phyloP scores from a whole-genome alignment of 92 coral and sea anemone genomes.

The Actinostola sp. region DNA sequence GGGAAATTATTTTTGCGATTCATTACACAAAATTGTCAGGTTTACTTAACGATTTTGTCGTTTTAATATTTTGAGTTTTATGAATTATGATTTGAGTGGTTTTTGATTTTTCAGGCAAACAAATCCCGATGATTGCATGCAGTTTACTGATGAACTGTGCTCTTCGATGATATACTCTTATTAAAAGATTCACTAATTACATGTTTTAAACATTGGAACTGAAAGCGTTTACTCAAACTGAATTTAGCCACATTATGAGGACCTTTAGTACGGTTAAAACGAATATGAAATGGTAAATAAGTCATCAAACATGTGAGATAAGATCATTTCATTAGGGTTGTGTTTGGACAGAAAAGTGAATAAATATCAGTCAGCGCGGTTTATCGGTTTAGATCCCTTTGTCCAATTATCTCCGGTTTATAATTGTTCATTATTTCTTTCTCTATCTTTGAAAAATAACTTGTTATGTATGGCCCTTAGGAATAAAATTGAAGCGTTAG shows the following conservation, averaged over 20 bases:
- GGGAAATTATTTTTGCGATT: too few relatives aligned
- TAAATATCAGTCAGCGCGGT: constrained; percentile 28
- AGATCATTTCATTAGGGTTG: constrained; percentile 44
- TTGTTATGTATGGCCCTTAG: constrained; percentile 16
- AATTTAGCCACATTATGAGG: too few relatives aligned
- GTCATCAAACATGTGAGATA: constrained; percentile 35
- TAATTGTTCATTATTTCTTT: constrained; percentile 42
- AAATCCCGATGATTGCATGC: neutral
- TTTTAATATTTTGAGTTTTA: too few relatives aligned
- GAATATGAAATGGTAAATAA: constrained; percentile 5
- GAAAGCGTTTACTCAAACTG: too few relatives aligned
- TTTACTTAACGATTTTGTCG: too few relatives aligned
- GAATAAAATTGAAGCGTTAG: constrained; percentile 14
- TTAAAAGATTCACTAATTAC: neutral
- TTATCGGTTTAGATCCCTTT: constrained; percentile 39
- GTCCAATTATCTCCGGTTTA: constrained; percentile 49
- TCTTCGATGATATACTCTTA: constrained; percentile 5
- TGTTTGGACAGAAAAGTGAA: constrained; percentile 32
- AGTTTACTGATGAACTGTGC: neutral
- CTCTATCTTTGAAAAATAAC: constrained; percentile 25
- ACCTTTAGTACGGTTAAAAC: neutral
- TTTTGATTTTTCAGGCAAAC: neutral
- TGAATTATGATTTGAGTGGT: too few relatives aligned
- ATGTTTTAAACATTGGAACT: neutral
- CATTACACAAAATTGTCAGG: too few relatives aligned